Base-by-base conservation (phyloP, 2,888 invertebrate species). In the Diadromus collaris region DNA sequence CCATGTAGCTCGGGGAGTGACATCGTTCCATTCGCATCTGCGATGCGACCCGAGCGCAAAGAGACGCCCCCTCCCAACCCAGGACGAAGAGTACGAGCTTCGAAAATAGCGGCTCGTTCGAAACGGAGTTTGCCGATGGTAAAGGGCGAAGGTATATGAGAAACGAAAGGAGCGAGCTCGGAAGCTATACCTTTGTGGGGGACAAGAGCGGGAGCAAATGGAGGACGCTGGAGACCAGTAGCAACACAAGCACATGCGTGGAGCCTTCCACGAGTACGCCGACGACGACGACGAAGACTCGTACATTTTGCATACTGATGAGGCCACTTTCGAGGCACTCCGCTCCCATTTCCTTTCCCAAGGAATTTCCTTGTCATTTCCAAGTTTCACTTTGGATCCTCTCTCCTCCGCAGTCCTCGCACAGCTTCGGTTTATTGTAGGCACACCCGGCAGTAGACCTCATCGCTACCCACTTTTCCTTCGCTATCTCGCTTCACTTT, bases 261-360 rank as follows among this genome's bases (percentile, higher is more conserved):
- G 82, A 81, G 78, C 81, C 83, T 81, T 81, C 68, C 24, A 48
- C 68, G 19, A 60, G 48, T 27, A 60, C 68, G 68, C 68, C 61
- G 67, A 61, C 46, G 58, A 75, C 64, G 24, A 44, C 67, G 61
- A 34, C 67, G 74, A 38, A 24, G 54, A 83, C 85, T 86, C 82
- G 82, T 81, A 85, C 87, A 87, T 86, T 87, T 87, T 88, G 87
- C 86, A 88, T 88, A 86, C 88, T 86, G 88, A 88, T 88, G 88
- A 87, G 85, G 73, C 84, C 87, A 86, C 86, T 88, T 86, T 86
- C 82, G 71, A 86, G 80, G 76, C 83, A 85, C 85, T 84, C 84
- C 81, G 75, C 81, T 84, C 81, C 84, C 83, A 85, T 85, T 87
- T 86, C 85, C 86, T 85, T 85, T 86, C 82, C 79, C 80, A 64